A percentile compares a stretch with the other conserved stretches of the same genome.
phyloP scores from a whole-genome alignment of 2,797 vertebrate genomes.

The Ciconia nigra region DNA sequence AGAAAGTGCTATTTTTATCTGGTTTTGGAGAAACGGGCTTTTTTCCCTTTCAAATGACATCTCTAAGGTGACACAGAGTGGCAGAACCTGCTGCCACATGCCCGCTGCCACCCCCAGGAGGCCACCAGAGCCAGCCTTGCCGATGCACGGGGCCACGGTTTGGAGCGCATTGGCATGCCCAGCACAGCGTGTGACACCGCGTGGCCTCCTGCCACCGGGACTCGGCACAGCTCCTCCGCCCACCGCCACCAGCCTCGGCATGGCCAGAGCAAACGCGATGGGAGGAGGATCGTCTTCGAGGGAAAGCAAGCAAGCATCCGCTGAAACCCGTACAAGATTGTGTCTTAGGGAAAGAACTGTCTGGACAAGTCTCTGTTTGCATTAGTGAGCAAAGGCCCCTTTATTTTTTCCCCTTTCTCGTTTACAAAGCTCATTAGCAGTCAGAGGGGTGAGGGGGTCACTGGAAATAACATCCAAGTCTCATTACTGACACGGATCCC shows the following conservation, averaged over 20 bases:
- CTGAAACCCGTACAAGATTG: accelerated
- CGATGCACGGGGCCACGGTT: accelerated
- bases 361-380: background rate
- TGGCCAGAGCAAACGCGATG: accelerated
- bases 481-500: background rate
- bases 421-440: constrained; percentile 30
- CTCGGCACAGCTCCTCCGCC: background rate
- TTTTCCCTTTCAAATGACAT: background rate
- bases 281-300: background rate
- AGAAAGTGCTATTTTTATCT: constrained; percentile 19
- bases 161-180: accelerated
- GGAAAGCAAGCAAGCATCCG: background rate
- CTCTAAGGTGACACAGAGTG: background rate
- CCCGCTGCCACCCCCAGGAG: background rate
- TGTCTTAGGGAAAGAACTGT: background rate
- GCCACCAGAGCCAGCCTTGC: background rate
- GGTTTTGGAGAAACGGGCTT: background rate
- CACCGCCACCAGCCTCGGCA: background rate
- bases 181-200: accelerated
- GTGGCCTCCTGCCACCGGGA: background rate
- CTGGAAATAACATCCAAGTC: background rate
- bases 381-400: background rate
- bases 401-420: accelerated
- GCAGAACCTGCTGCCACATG: background rate
- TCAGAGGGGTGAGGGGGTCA: background rate